These are phyloP conservation scores for Lytechinus variegatus DNA, from an alignment of 35 echinoderm and acorn worm species.

Conservation along the genomic window DNA sequence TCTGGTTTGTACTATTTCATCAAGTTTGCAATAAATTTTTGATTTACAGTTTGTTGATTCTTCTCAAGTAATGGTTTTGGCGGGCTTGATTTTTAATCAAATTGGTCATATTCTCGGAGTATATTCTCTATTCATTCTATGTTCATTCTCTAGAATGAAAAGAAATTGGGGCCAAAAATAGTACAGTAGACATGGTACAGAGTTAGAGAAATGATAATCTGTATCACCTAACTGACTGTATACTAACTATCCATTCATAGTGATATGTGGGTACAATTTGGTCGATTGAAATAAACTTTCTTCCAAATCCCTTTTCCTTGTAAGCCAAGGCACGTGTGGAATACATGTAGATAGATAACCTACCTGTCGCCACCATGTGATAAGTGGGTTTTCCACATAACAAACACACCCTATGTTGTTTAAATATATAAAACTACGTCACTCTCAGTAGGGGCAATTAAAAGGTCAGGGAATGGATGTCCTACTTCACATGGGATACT, in stretches of 20 bases:
- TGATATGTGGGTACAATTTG: not conserved
- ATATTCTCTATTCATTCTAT: too few species aligned
- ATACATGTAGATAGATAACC: not conserved
- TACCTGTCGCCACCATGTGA: not conserved
- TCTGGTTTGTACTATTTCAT: too few species aligned
- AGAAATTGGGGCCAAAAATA: too few species aligned
- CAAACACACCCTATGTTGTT: not conserved
- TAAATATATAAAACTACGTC: not conserved
- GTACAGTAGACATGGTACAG: too few species aligned
- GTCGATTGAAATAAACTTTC: not conserved
- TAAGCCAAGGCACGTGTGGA: not conserved
- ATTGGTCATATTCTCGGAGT: too few species aligned
- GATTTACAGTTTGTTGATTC: too few species aligned
- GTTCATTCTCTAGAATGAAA: too few species aligned
- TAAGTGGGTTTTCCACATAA: slow-evolving; percentile 12
- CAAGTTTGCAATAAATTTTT: too few species aligned
- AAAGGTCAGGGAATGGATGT: not conserved
- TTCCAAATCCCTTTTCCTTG: not conserved
- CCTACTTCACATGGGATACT: not conserved
- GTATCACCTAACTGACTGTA: not conserved
- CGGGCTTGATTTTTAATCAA: too few species aligned
- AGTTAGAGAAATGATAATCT: not conserved
- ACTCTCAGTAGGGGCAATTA: not conserved
- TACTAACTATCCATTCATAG: not conserved
- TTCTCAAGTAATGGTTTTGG: too few species aligned